These are phyloP conservation scores for Euura lappo DNA, from an alignment of 1,140 invertebrate species.

Conservation along the genomic window DNA sequence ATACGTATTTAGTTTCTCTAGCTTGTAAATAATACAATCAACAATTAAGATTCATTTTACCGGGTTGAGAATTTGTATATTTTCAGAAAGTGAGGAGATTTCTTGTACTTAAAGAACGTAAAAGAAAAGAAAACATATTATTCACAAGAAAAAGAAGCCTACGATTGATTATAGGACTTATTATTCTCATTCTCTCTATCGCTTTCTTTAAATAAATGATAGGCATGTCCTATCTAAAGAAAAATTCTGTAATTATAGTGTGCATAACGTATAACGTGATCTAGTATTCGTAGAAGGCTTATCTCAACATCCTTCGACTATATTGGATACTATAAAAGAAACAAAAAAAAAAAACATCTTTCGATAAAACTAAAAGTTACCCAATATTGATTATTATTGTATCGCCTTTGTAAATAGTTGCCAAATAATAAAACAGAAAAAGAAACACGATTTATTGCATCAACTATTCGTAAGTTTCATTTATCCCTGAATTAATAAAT, in stretches of 20 bases:
- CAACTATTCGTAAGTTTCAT: not conserved
- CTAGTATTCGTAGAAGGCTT: no score
- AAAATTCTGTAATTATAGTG: no score
- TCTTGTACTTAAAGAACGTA: no score
- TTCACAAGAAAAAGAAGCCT: not conserved
- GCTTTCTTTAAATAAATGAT: no score
- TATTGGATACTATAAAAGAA: not conserved
- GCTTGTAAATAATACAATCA: no score
- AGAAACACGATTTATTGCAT: not conserved
- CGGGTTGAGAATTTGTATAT: not conserved
- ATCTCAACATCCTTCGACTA: not conserved
- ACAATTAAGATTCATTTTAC: not conserved
- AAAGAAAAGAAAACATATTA: no score
- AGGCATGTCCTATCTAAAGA: no score
- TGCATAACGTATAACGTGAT: no score
- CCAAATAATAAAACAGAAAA: not conserved
- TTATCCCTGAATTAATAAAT: no score
- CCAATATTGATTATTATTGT: not conserved
- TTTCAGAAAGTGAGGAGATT: not conserved
- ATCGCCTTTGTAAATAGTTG: slow-evolving; percentile 5
- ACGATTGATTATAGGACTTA: not conserved
- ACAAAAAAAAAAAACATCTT: not conserved
- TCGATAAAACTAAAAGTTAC: not conserved
- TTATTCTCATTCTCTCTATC: no score
- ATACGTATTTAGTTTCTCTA: no score